These are phyloP conservation scores for Trichosurus vulpecula DNA, from an alignment of 2,797 vertebrate species.

Conservation along the genomic window DNA sequence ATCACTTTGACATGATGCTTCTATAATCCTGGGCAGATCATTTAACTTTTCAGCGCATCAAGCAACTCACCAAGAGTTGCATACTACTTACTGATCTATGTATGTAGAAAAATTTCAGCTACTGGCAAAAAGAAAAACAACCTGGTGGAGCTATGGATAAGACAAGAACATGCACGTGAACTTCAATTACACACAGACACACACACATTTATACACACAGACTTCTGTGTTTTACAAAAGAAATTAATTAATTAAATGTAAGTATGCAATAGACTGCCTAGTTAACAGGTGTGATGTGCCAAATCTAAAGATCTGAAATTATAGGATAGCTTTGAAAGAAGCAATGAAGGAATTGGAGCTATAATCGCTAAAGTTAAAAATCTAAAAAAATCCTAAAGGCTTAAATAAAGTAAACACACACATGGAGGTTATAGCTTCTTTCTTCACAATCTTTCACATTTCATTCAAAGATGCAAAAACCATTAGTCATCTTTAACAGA, in stretches of 20 bases:
- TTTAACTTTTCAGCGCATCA: not conserved
- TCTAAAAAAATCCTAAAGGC: not conserved
- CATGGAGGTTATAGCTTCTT: constrained; percentile 21
- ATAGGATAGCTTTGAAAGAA: constrained; percentile 4
- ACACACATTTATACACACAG: not conserved
- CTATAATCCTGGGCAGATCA: not conserved
- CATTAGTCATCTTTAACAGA: constrained; percentile 58
- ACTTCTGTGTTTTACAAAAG: not conserved
- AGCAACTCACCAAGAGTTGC: not conserved
- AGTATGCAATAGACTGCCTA: not conserved
- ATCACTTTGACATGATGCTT: not conserved
- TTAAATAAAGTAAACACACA: constrained; percentile 15
- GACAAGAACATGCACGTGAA: not conserved
- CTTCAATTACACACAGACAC: not conserved
- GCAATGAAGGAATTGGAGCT: not conserved
- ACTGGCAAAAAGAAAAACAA: not conserved
- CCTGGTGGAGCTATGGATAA: not conserved
- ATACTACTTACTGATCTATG: not conserved
- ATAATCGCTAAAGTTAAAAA: not conserved
- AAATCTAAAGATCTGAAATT: not conserved
- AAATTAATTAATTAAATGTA: not conserved
- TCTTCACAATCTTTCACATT: constrained; percentile 29
- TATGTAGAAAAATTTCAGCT: not conserved
- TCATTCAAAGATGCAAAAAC: constrained; percentile 35
- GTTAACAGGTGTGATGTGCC: not conserved